These are phyloP conservation scores for Saxidomus purpurata DNA, from an alignment of 1,140 invertebrate species.

Conservation along the genomic window DNA sequence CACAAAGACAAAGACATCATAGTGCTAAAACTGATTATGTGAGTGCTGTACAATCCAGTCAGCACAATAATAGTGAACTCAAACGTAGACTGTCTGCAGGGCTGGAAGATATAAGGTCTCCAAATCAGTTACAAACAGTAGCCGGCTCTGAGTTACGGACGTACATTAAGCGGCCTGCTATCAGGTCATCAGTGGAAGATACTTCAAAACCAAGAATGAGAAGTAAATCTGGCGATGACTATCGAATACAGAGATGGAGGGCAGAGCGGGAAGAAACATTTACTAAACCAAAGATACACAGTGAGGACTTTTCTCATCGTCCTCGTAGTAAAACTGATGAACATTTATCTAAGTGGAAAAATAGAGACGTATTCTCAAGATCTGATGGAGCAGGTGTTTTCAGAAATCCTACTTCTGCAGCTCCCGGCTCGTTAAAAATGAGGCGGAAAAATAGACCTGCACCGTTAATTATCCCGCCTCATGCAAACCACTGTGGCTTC, in stretches of 20 bases:
- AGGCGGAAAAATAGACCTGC: conserved; percentile 90
- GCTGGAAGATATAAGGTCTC: conserved; percentile 52
- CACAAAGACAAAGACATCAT: conserved; percentile 41
- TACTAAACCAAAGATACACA: conserved; percentile 79
- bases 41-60: neutral
- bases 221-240: conserved; percentile 83
- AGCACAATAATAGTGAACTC: conserved; percentile 68
- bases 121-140: conserved; percentile 1
- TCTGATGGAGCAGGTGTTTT: conserved; percentile 90
- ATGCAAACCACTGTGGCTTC: conserved; percentile 87
- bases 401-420: conserved; percentile 90
- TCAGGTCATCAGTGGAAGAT: conserved; percentile 43
- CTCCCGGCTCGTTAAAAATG: conserved; percentile 85
- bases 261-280: conserved; percentile 76
- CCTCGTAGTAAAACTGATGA: conserved; percentile 74
- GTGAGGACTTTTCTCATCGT: conserved; percentile 77
- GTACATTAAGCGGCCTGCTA: conserved; percentile 2
- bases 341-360: conserved; percentile 75
- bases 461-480: conserved; percentile 88
- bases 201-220: conserved; percentile 71
- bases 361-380: conserved; percentile 77
- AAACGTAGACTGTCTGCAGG: conserved; percentile 82
- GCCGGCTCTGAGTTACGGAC: conserved; percentile 6
- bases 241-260: conserved; percentile 78
- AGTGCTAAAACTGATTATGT: conserved; percentile 51